Percentiles rank a stretch among this genome's conserved stretches.
These are phyloP conservation scores for Halcyon malimbica DNA, from an alignment of 2,113 vertebrate genomes.

Conservation along the genomic window DNA sequence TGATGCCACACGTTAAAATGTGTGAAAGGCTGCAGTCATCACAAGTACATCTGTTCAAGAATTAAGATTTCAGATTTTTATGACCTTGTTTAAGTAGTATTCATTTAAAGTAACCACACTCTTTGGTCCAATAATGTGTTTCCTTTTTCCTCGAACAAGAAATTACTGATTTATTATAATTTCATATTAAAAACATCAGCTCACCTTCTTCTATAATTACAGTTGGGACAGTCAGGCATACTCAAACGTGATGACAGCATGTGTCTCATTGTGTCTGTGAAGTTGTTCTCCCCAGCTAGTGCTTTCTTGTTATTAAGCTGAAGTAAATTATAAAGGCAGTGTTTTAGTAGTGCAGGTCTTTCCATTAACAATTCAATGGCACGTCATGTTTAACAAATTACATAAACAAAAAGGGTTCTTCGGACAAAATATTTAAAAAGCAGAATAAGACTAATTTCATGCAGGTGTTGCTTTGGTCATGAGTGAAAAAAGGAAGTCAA, in stretches of 20 bases:
- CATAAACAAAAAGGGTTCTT: not conserved
- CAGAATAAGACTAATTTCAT: not conserved
- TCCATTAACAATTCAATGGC: not conserved
- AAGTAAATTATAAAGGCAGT: slow-evolving; percentile 47
- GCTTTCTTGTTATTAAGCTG: slow-evolving; percentile 91
- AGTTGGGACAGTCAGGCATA: slow-evolving; percentile 97
- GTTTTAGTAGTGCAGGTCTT: slow-evolving; percentile 13
- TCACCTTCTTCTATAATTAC: slow-evolving; percentile 94
- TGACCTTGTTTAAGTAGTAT: not conserved
- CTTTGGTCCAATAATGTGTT: not conserved
- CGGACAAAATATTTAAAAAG: not conserved
- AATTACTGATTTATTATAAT: not conserved
- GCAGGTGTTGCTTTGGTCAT: not conserved
- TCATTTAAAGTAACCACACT: not conserved
- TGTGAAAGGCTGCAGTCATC: slow-evolving; percentile 99
- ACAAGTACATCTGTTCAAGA: slow-evolving; percentile 89
- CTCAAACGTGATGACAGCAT: slow-evolving; percentile 92
- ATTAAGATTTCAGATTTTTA: not conserved
- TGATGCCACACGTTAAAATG: slow-evolving; percentile 96
- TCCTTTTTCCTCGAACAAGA: not conserved
- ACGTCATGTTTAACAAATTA: not conserved
- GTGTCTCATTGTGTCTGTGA: slow-evolving; percentile 94
- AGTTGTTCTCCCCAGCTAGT: slow-evolving; percentile 87
- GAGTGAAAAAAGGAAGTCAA: not conserved
- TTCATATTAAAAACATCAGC: slow-evolving; percentile 45